Conservation (phyloP, 2,888 invertebrate species). For the Polietes domitor region DNA sequence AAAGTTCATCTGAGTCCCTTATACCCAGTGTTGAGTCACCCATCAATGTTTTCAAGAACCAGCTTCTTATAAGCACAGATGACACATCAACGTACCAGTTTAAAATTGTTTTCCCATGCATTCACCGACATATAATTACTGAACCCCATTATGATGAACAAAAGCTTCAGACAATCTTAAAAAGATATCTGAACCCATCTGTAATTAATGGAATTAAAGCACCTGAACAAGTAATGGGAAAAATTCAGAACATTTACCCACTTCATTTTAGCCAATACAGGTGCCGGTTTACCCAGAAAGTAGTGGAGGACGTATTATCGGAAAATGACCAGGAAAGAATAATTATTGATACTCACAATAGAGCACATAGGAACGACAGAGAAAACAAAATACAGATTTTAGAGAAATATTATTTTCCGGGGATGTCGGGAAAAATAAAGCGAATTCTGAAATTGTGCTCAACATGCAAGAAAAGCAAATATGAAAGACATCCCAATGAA, state of each 20-base stretch:
- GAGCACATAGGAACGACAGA: constrained; percentile 28
- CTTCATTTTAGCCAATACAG: constrained; percentile 33
- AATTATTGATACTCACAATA: constrained; percentile 34
- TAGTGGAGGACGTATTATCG: constrained; percentile 19
- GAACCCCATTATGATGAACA: constrained; percentile 17
- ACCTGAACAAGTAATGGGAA: not conserved
- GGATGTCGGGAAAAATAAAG: constrained; percentile 53
- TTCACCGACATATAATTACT: constrained; percentile 55
- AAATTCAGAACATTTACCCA: constrained; percentile 31
- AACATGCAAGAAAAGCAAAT: constrained; percentile 56
- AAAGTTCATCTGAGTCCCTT: constrained; percentile 60
- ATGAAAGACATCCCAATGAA: constrained; percentile 60
- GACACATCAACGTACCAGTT: constrained; percentile 53
- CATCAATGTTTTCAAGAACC: constrained; percentile 59
- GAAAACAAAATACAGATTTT: constrained; percentile 53
- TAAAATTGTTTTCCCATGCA: constrained; percentile 51
- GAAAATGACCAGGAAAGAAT: constrained; percentile 26
- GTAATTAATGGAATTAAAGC: constrained; percentile 53
- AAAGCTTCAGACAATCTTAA: constrained; percentile 38
- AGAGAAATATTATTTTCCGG: constrained; percentile 61
- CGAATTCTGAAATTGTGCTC: constrained; percentile 53
- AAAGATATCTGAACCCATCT: constrained; percentile 47
- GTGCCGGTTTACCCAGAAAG: constrained; percentile 35
- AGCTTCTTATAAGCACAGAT: constrained; percentile 46
- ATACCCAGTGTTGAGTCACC: not conserved